Base-by-base conservation (phyloP, 2,888 invertebrate species). In the Hoplodrina ambigua region DNA sequence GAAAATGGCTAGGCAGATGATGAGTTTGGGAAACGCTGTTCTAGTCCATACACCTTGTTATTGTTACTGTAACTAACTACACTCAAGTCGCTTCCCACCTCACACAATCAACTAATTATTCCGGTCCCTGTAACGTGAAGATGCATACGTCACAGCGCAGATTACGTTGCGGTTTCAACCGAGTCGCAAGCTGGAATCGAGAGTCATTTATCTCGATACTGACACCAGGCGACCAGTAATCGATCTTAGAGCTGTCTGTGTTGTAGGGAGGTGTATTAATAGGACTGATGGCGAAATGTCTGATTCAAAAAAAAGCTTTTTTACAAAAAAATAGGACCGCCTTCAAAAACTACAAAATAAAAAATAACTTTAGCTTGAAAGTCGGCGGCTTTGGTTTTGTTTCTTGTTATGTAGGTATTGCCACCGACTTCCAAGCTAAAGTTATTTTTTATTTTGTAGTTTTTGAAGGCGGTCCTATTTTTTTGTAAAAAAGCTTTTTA, bases 171-270 rank as follows among this genome's bases (percentile, higher is more conserved):
- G 69, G 68, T 69, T 52, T 59, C 50, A 53, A 66, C 37, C 70
- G 62, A 78, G 63, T 78, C 67, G 57, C 79, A 74, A 63, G 75
- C 70, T 61, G 33, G 60, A 69, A 69, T 81, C 69, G 74, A 80
- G 65, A 77, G 77, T 77, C 75, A 80, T 82, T 80, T 82, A 82
- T 82, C 82, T 82, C 75, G 78, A 78, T 80, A 82, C 71, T 71
- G 82, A 82, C 77, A 82, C 81, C 78, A 19, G 49, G 69, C 69
- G 55, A 69, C 68, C 59, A 73, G 74, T 78, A 77, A 80, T 80
- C 81, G 74, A 81, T 80, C 78, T 80, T 72, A 50, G 20, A 74
- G 66, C 71, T 81, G 81, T 81, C 81, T 69, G 52, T 61, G 74
- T 59, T 54, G 58, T 37, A 25, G 57, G 46, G 0, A 52, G 0